Evolutionary conservation across 2,888 invertebrate genomes (phyloP).

Genomic region (Zaprionus bogoriensis): DNA sequence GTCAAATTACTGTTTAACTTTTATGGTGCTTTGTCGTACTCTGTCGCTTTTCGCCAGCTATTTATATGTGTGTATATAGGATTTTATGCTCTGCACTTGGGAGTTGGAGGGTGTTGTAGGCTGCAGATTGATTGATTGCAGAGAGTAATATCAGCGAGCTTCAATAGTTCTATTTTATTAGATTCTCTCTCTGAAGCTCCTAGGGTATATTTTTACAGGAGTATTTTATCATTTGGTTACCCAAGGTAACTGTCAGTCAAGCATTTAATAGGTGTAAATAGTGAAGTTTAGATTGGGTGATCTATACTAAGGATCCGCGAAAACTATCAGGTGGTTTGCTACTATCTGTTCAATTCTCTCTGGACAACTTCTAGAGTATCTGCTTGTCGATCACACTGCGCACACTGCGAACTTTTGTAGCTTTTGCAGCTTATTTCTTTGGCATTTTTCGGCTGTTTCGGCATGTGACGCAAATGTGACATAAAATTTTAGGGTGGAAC

Average conservation of each 20-base stretch:
- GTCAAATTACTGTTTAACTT: conserved; percentile 77
- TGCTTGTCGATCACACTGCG: neutral
- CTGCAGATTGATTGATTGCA: neutral
- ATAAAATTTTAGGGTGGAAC: conserved; percentile 62
- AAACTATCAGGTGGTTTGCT: too few species aligned
- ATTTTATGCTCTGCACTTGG: neutral
- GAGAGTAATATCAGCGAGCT: too few species aligned
- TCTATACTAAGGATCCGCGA: too few species aligned
- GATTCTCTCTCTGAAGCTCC: neutral
- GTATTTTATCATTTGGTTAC: too few species aligned
- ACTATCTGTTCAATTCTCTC: too few species aligned
- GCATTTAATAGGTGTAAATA: too few species aligned
- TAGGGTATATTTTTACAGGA: too few species aligned
- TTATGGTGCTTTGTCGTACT: conserved; percentile 70
- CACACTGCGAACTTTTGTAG: conserved; percentile 30
- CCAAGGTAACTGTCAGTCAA: too few species aligned
- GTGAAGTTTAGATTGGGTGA: too few species aligned
- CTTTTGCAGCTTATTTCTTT: conserved; percentile 73
- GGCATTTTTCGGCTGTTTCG: conserved; percentile 71
- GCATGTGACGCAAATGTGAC: conserved; percentile 72
- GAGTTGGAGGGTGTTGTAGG: neutral
- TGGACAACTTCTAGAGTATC: neutral
- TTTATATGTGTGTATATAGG: conserved; percentile 33
- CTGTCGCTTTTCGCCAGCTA: conserved; percentile 64
- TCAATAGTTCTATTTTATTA: too few species aligned